phyloP scores from a whole-genome alignment of 2,888 invertebrate species.

The Corbicula japonica region DNA sequence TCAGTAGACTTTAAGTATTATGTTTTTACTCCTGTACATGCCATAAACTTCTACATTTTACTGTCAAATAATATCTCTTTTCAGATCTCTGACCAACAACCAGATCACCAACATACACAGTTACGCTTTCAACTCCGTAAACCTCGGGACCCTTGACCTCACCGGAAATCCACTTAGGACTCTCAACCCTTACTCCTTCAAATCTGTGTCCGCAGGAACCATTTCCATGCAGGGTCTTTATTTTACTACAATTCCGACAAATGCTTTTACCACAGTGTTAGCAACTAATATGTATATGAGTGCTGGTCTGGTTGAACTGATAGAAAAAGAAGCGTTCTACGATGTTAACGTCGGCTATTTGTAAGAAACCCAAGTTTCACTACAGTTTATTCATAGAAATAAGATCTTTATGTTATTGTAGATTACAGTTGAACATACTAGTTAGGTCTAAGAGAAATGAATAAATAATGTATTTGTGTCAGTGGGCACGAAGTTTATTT shows the following conservation, averaged over 20 bases:
- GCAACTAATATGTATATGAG: conserved; percentile 56
- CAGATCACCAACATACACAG: conserved; percentile 66
- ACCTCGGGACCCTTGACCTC: conserved; percentile 36
- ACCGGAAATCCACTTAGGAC: conserved; percentile 60
- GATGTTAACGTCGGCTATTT: conserved; percentile 47
- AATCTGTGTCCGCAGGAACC: not conserved
- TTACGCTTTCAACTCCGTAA: conserved; percentile 63
- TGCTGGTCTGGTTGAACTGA: conserved; percentile 64
- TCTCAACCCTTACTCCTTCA: conserved; percentile 61
- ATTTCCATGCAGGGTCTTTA: conserved; percentile 48
- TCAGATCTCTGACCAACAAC: conserved; percentile 64
- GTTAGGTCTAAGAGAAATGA: no score
- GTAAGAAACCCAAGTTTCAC: no score
- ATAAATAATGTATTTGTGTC: no score
- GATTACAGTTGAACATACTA: no score
- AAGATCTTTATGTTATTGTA: no score
- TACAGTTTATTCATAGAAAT: no score
- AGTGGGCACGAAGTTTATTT: no score
- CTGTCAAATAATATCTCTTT: conserved; percentile 12
- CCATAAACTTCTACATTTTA: no score
- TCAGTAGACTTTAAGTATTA: no score
- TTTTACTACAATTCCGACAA: conserved; percentile 62
- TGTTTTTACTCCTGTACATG: no score
- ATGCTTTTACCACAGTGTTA: conserved; percentile 69
- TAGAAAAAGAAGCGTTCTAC: conserved; percentile 71